Conservation (phyloP, 2,888 invertebrate genomes). For the Drosophila parthenogenetica region DNA sequence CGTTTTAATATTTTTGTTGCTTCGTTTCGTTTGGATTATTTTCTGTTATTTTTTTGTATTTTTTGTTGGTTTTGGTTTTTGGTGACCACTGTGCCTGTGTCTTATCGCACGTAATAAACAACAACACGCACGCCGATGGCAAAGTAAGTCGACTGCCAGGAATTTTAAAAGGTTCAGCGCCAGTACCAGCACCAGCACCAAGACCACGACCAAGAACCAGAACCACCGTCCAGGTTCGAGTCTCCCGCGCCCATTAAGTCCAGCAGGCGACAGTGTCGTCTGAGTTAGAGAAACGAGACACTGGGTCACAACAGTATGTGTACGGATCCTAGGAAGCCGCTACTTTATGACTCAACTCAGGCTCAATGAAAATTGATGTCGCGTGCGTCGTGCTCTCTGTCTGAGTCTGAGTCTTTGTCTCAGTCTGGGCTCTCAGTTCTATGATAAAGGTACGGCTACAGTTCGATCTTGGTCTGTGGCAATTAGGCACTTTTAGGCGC, state of each 20-base stretch:
- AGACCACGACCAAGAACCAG: neutral
- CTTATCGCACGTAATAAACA: conserved; percentile 79
- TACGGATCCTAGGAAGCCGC: conserved; percentile 64
- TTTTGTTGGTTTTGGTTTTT: conserved; percentile 3
- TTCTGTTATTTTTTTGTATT: conserved; percentile 20
- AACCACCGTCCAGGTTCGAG: conserved; percentile 21
- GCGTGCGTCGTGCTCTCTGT: conserved; percentile 72
- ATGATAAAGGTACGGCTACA: conserved; percentile 63
- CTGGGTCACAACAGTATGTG: conserved; percentile 64
- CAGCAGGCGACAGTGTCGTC: conserved; percentile 15
- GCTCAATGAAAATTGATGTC: conserved; percentile 67
- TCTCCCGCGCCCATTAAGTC: conserved; percentile 49
- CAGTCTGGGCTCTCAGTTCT: conserved; percentile 20
- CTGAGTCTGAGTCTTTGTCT: conserved; percentile 18
- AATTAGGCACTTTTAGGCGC: conserved; percentile 65
- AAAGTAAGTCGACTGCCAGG: conserved; percentile 73
- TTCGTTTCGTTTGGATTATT: too few relatives aligned
- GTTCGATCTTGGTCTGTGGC: conserved; percentile 48
- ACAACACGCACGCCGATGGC: conserved; percentile 67
- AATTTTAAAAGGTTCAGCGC: conserved; percentile 83
- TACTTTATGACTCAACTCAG: conserved; percentile 76
- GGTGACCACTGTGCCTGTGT: conserved; percentile 53
- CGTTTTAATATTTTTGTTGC: conserved; percentile 63
- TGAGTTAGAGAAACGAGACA: conserved; percentile 42
- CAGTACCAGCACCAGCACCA: conserved; percentile 41